Percentiles rank a stretch among this genome's conserved stretches.
These are phyloP conservation scores for Bursaphelenchus mucronatus DNA, from an alignment of 1,140 invertebrate genomes.

Conservation along the genomic window DNA sequence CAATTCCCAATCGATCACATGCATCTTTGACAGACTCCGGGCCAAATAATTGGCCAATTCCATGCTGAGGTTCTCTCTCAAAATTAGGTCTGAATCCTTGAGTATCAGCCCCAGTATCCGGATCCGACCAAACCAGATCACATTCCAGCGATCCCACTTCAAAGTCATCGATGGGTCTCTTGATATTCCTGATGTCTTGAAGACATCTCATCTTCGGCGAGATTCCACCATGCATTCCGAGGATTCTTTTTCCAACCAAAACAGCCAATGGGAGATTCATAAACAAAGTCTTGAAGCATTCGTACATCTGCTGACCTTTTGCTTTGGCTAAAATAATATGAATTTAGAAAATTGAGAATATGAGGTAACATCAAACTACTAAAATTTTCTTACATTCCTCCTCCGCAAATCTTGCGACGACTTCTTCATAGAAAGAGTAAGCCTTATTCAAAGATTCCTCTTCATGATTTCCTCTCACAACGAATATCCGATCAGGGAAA, in stretches of 20 bases:
- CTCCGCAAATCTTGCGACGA: slow-evolving; percentile 18
- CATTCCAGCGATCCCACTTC: slow-evolving; percentile 36
- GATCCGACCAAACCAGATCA: slow-evolving; percentile 40
- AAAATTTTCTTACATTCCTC: neutral
- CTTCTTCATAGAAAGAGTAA: slow-evolving; percentile 41
- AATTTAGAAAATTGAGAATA: slow-evolving; percentile 4
- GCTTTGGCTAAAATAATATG: neutral
- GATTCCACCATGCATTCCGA: slow-evolving; percentile 45
- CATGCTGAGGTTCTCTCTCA: slow-evolving; percentile 36
- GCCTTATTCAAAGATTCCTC: slow-evolving; percentile 40
- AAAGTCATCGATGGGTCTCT: slow-evolving; percentile 39
- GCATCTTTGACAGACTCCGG: slow-evolving; percentile 33
- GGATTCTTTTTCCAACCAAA: slow-evolving; percentile 33
- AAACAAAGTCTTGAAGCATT: slow-evolving; percentile 38
- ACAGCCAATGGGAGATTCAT: slow-evolving; percentile 38
- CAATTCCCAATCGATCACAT: slow-evolving; percentile 29
- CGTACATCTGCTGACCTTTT: slow-evolving; percentile 23
- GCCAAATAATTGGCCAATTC: slow-evolving; percentile 38
- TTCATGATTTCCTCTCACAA: slow-evolving; percentile 37
- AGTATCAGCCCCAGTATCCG: slow-evolving; percentile 24
- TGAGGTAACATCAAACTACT: neutral
- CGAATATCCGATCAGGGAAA: slow-evolving; percentile 31
- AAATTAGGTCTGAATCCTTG: slow-evolving; percentile 34
- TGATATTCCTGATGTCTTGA: slow-evolving; percentile 32
- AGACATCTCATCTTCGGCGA: slow-evolving; percentile 30